Base-by-base conservation (phyloP, 2,113 vertebrate species). In the Phycodurus eques region DNA sequence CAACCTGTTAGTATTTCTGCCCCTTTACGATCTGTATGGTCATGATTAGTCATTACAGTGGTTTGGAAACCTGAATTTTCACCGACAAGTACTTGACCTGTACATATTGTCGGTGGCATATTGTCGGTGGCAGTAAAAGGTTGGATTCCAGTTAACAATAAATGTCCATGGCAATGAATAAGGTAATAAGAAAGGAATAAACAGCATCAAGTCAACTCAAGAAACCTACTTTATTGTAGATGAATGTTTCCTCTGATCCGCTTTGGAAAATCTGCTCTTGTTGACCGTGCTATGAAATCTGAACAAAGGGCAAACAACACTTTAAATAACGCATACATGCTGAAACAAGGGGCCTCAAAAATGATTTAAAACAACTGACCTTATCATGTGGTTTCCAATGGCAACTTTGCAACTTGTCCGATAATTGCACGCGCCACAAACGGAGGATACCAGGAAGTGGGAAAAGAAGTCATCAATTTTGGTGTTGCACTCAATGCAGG, bases 321-420 rank as follows among this genome's bases (percentile, higher is more conserved):
- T 71, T 17, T 19, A 74, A 43, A 74, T 7, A 63, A 17, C 42
- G 39, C 2, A 73, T 27, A n/a, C 49, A 75, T 0, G 31, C 15
- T 63, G 31, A 66, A 42, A 61, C 17, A 8, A 49, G 43, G 1
- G 5, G 15, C 14, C 53, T 27, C 1, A 74, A 27, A 68, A 12
- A 1, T 4, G 11, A 59, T 31, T 49, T 0, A 68, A 64, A 59
- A 72, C 12, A 0, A 39, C 70, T 93, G 87, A 99, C 98, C 93
- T 94, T 90, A 95, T 92, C 96, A 98, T 96, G 73, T 99, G 98
- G 84, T 96, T 95, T 69, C 93, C 94, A 60, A 96, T 96, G 60
- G 97, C 92, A 84, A 94, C 93, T 88, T 95, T 96, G 89, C 97
- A 99, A 86, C 95, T 96, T 54, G 96, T 98, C 74, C 92, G 92